Conservation (phyloP, 1,140 invertebrate species). For the Musca domestica region DNA sequence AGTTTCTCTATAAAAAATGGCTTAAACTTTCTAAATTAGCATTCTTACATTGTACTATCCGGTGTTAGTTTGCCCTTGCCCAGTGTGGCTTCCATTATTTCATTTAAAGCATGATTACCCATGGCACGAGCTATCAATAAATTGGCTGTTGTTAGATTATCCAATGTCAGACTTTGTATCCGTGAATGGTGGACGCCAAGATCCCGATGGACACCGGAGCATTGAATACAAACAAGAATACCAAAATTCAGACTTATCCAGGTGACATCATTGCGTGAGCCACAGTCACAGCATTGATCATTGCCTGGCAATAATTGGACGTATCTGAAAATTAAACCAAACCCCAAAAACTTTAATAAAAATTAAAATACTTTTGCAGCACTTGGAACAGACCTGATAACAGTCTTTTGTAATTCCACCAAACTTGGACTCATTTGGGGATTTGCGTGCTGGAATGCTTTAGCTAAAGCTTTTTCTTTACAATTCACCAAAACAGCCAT, state of each 20-base stretch:
- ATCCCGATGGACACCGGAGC: slow-evolving; percentile 94
- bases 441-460: slow-evolving; percentile 72
- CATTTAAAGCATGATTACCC: slow-evolving; percentile 92
- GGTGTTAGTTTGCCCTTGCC: slow-evolving; percentile 78
- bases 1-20: too few relatives aligned
- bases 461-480: slow-evolving; percentile 86
- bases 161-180: slow-evolving; percentile 90
- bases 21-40: neutral
- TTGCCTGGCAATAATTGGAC: slow-evolving; percentile 90
- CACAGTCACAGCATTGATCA: slow-evolving; percentile 92
- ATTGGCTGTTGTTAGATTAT: slow-evolving; percentile 85
- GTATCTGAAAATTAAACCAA: slow-evolving; percentile 46
- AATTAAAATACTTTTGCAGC: neutral
- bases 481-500: slow-evolving; percentile 96
- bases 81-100: slow-evolving; percentile 92
- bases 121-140: slow-evolving; percentile 87
- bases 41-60: slow-evolving; percentile 83
- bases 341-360: neutral
- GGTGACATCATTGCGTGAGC: slow-evolving; percentile 90
- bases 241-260: slow-evolving; percentile 97
- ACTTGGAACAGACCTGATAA: slow-evolving; percentile 69
- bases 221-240: slow-evolving; percentile 94
- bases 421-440: slow-evolving; percentile 64
- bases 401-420: slow-evolving; percentile 86
- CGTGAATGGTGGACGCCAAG: slow-evolving; percentile 94